Conservation (phyloP, 2,113 vertebrate genomes). For the Protobothrops flavoviridis region DNA sequence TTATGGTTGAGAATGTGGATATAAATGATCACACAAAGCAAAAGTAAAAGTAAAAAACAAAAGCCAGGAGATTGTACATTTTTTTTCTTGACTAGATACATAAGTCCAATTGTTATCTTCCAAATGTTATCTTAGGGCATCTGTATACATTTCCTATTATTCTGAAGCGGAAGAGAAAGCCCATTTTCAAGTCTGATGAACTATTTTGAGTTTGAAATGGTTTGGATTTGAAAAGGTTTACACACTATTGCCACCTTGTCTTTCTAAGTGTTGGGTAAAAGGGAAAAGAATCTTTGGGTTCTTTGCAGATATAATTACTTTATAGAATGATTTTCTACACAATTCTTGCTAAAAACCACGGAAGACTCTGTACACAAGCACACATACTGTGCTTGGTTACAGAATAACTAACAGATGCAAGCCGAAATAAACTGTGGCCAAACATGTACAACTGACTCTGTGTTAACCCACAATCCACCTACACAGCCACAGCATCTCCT, state of each 20-base stretch:
- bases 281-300: not conserved
- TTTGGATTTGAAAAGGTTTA: not conserved
- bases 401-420: not conserved
- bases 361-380: not conserved
- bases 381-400: not conserved
- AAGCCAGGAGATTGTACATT: not conserved
- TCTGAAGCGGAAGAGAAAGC: not conserved
- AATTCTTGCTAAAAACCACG: not conserved
- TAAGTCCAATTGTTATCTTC: not conserved
- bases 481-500: constrained; percentile 3
- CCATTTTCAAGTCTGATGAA: not conserved
- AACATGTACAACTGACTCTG: not conserved
- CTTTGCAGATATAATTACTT: not conserved
- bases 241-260: not conserved
- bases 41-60: not conserved
- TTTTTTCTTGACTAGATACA: not conserved
- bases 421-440: not conserved
- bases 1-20: not conserved
- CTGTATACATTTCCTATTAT: not conserved
- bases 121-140: not conserved
- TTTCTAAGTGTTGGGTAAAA: not conserved
- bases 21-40: not conserved
- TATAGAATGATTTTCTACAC: not conserved
- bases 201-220: not conserved
- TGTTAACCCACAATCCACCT: not conserved